Evolutionary conservation across 2,113 vertebrate genomes (phyloP), one percentile per base, ranked within the genome.

Genomic region (Lasiurus borealis): DNA sequence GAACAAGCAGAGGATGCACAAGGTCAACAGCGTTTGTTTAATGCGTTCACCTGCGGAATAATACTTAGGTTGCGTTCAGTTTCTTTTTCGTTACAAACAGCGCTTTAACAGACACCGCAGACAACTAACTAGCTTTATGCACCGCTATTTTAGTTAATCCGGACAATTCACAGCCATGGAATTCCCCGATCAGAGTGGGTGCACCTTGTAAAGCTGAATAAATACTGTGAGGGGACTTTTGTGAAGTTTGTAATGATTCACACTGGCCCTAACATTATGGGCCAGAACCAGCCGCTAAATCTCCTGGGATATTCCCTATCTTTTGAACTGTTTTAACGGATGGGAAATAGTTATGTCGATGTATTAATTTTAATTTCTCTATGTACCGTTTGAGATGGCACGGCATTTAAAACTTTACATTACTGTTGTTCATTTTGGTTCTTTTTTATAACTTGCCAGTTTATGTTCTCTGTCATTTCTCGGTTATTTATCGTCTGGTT

Each of bases 141-240:
- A 80, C 36, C 50, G 31, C 12, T 72, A 86, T 66, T 91, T 87
- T 72, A 71, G 34, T 66, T 72, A 52, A 8, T 34, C 2, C 52
- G 19, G 81, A 54, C 62, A 40, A 31, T n/a, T 40, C 31, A 44
- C 8, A 31, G 71, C 77, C 77, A 64, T 44, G 68, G 10, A 5
- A 84, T 85, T 77, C 3, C 6, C 80, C 31, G 6, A 36, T 88
- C 40, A 81, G 36, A 90, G 9, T 29, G 1, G 23, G 68, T 62
- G 18, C 8, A 34, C 19, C 80, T 59, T 80, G 94, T 88, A 86
- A 73, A 50, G 90, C 77, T 91, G 82, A 92, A 73, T 91, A 77
- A 78, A 71, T 64, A n/a, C 19, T 5, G 3, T 50, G 36, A 66
- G 16, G 50, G 23, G 54, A 48, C 15, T 57, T 90, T 78, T 46